Percentiles rank a stretch among this genome's conserved stretches.
Conservation (phyloP, 2,113 vertebrate species). For the Ceratotherium simum region DNA sequence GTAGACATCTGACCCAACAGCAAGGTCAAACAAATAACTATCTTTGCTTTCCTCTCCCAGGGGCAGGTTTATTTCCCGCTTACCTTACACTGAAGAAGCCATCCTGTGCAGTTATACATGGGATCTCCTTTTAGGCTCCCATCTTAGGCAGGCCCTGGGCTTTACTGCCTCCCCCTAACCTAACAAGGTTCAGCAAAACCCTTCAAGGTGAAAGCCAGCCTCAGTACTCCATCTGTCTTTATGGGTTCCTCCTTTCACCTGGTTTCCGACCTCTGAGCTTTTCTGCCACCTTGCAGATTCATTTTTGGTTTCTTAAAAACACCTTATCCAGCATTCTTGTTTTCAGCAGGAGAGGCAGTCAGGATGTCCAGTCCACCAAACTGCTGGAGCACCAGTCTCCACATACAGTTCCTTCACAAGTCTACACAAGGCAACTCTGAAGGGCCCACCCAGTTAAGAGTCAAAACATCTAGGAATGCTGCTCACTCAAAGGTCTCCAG, state of each 20-base stretch:
- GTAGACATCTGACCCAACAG: neutral
- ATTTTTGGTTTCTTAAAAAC: neutral
- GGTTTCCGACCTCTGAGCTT: neutral
- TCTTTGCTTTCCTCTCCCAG: neutral
- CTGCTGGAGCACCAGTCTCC: neutral
- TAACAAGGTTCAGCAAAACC: neutral
- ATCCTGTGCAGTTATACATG: neutral
- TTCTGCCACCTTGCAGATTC: neutral
- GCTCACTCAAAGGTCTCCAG: neutral
- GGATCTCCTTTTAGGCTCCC: neutral
- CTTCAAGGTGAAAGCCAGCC: neutral
- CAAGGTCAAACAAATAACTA: neutral
- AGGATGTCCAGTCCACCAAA: neutral
- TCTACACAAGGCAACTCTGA: neutral
- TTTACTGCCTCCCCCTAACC: neutral
- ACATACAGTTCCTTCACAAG: neutral
- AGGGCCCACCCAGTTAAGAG: neutral
- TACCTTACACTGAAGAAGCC: neutral
- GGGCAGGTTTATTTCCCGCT: neutral
- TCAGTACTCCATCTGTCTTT: neutral
- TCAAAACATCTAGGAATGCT: neutral
- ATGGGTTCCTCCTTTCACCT: neutral
- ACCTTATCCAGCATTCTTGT: neutral
- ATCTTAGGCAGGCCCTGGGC: neutral
- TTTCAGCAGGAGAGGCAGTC: neutral